These are phyloP conservation scores for human DNA, from an alignment of 2,113 vertebrate genomes.

Conservation along the genomic window DNA sequence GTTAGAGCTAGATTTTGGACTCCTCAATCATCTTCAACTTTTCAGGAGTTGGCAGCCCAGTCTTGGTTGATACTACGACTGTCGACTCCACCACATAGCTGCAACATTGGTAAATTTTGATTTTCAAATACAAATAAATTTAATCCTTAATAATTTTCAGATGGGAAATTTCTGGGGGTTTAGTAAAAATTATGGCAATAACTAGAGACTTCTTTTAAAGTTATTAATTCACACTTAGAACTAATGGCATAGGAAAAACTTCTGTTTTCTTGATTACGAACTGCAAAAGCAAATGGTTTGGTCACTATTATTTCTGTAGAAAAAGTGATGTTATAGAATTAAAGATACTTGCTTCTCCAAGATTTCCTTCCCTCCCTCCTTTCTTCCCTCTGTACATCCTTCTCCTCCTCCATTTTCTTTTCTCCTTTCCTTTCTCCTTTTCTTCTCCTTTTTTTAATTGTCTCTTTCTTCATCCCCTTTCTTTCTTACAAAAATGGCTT, in stretches of 20 bases:
- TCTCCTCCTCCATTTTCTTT: neutral
- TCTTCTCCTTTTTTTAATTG: too few relatives aligned
- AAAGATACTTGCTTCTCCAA: accelerated
- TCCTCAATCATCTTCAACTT: neutral
- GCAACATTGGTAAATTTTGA: neutral
- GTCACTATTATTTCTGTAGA: neutral
- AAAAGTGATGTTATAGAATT: neutral
- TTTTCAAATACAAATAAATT: neutral
- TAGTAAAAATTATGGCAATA: neutral
- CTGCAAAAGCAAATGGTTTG: neutral
- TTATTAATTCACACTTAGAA: neutral
- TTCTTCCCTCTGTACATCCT: neutral
- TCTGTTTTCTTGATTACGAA: neutral
- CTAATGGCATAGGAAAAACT: neutral
- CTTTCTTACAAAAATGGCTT: neutral
- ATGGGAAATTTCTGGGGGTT: neutral
- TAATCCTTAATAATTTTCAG: neutral
- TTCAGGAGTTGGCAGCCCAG: neutral
- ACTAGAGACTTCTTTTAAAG: neutral
- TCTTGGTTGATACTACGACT: neutral
- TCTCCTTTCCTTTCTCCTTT: neutral
- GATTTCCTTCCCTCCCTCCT: neutral
- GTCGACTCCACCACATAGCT: neutral
- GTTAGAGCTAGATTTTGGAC: neutral
- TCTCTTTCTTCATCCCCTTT: neutral